These are phyloP conservation scores for Magallana gigas DNA, from an alignment of 1,140 invertebrate genomes.

Conservation along the genomic window DNA sequence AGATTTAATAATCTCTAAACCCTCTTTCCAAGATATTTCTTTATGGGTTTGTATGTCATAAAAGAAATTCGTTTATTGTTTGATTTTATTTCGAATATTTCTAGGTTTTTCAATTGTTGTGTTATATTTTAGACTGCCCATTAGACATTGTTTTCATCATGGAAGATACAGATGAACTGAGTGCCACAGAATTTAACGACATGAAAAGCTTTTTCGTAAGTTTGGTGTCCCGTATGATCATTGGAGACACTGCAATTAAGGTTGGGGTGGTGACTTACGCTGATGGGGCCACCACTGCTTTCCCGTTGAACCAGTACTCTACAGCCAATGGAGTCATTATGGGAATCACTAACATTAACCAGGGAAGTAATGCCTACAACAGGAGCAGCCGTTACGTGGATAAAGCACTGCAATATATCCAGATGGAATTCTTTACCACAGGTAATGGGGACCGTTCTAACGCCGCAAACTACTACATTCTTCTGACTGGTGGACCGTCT, in stretches of 20 bases:
- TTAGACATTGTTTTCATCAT: constrained; percentile 2
- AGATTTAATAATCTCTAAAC: too few species aligned
- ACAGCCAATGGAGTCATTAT: neutral
- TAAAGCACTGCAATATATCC: neutral
- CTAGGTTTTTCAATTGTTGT: neutral
- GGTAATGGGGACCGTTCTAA: neutral
- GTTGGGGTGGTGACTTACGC: neutral
- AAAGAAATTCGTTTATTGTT: too few species aligned
- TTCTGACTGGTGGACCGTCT: neutral
- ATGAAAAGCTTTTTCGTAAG: constrained; percentile 8
- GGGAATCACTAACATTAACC: neutral
- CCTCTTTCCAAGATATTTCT: too few species aligned
- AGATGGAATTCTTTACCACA: neutral
- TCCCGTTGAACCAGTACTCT: constrained; percentile 6
- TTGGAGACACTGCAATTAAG: neutral
- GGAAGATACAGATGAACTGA: neutral
- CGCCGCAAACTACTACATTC: neutral
- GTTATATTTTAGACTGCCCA: neutral
- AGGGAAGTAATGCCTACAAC: neutral
- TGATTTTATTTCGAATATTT: too few species aligned
- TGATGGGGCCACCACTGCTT: neutral
- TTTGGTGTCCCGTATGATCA: neutral
- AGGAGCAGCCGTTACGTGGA: neutral
- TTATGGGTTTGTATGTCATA: too few species aligned
- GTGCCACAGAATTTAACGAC: neutral